These are phyloP conservation scores for Elegia similella DNA, from an alignment of 2,888 invertebrate species.

Conservation along the genomic window DNA sequence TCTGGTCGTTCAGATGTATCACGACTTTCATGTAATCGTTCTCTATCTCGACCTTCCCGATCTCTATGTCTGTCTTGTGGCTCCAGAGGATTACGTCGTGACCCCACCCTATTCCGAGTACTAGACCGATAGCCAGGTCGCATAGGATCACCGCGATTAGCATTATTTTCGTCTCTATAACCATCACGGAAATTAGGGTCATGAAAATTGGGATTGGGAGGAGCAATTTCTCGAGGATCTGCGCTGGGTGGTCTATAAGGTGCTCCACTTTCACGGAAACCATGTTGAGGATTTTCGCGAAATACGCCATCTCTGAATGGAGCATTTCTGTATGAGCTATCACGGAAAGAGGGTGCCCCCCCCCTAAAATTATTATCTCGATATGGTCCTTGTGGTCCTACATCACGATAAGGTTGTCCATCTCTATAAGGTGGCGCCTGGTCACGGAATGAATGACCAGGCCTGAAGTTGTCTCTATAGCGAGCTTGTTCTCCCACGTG, in stretches of 20 bases:
- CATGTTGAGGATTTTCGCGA: constrained; percentile 61
- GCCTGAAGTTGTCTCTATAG: constrained; percentile 67
- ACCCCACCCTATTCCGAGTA: constrained; percentile 52
- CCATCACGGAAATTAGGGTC: constrained; percentile 67
- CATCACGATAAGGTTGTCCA: constrained; percentile 56
- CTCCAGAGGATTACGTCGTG: constrained; percentile 62
- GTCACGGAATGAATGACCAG: constrained; percentile 60
- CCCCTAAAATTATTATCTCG: constrained; percentile 63
- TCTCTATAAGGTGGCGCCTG: constrained; percentile 64
- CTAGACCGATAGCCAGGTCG: constrained; percentile 56
- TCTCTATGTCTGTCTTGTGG: constrained; percentile 64
- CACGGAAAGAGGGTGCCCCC: constrained; percentile 60
- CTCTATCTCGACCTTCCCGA: constrained; percentile 63
- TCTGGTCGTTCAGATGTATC: constrained; percentile 62
- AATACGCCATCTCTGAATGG: constrained; percentile 63
- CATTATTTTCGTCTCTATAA: constrained; percentile 60
- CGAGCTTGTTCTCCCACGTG: constrained; percentile 63
- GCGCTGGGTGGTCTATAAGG: constrained; percentile 65
- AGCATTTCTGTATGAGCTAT: constrained; percentile 57
- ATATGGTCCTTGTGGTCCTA: constrained; percentile 47
- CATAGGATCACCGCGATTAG: constrained; percentile 54
- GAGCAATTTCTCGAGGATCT: constrained; percentile 56
- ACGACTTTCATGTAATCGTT: constrained; percentile 65
- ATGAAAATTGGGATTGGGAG: constrained; percentile 49
- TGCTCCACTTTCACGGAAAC: constrained; percentile 57